Evolutionary conservation across 2,797 vertebrate genomes (phyloP), one percentile per base, ranked within the genome.

Genomic region (Knipowitschia caucasica): DNA sequence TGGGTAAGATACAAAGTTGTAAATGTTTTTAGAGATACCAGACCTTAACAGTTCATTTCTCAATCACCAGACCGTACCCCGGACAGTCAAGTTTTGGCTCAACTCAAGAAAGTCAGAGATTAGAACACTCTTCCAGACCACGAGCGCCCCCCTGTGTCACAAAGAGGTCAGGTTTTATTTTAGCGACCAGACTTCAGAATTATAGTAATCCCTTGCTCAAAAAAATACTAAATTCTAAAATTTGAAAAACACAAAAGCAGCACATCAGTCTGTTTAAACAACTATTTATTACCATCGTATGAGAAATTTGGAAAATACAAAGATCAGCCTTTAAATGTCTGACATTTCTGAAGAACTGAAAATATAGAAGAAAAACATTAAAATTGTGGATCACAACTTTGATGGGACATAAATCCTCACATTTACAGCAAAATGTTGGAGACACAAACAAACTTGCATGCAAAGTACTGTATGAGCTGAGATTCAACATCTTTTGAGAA

Each of bases 231-330:
- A 30, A 30, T 30, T 10, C 27, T 7, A 1, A 30, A 2, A 30
- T 30, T 5, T 30, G 7, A 30, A 6, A 5, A 6, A 7, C 27
- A 40, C 21, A 7, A 42, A 26, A 25, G 1, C 2, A 45, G 2
- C 25, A 1, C 24, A 45, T 55, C 11, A 2, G 3, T 39, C 67
- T 81, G 66, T 85, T 84, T 88, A 82, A 84, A 89, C 90, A 90
- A 76, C 88, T 89, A 91, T 91, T 91, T 91, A 91, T 89, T 91
- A 91, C 86, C 85, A 83, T 88, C 88, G 86, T 87, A 91, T 90
- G 88, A 91, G 84, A 88, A 89, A 89, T 89, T 89, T 91, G 88
- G 87, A 91, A 90, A 91, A 89, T 91, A 90, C 89, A 91, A 91
- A 91, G 87, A 89, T 89, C 87, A 82, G 86, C 78, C 88, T 86